Conservation (phyloP, 2,888 invertebrate genomes). For the Lasioglossum morio region DNA sequence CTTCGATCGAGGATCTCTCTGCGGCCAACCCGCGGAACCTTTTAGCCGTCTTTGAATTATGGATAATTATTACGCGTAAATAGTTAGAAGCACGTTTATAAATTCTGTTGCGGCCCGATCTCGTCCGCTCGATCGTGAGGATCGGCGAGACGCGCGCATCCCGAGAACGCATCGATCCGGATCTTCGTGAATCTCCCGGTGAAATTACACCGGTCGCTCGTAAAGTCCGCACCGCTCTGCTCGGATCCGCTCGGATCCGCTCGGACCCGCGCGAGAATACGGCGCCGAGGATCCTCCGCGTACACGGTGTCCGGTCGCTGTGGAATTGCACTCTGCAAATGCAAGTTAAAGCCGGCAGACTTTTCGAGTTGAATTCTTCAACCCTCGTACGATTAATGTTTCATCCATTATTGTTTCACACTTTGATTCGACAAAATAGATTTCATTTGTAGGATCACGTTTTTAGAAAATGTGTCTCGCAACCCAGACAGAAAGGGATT, state of each 20-base stretch:
- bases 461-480: not conserved
- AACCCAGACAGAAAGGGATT: not conserved
- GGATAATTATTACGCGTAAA: constrained; percentile 12
- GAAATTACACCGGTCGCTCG: constrained; percentile 76
- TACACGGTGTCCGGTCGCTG: not conserved
- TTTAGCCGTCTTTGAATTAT: constrained; percentile 4
- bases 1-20: not conserved
- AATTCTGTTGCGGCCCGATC: constrained; percentile 14
- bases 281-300: not conserved
- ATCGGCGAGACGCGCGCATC: not conserved
- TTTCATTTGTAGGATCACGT: not conserved
- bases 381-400: not conserved
- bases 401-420: not conserved
- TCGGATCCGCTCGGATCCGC: constrained; percentile 27
- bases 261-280: constrained; percentile 11
- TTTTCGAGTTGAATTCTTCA: not conserved
- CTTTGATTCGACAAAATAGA: not conserved
- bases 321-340: not conserved
- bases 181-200: constrained; percentile 77
- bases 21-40: not conserved
- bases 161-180: constrained; percentile 72
- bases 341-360: too few relatives aligned
- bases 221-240: constrained; percentile 58
- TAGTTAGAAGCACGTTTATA: not conserved
- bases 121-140: not conserved